These are phyloP conservation scores for Kradibia gibbosae DNA, from an alignment of 1,140 invertebrate genomes.

Conservation along the genomic window DNA sequence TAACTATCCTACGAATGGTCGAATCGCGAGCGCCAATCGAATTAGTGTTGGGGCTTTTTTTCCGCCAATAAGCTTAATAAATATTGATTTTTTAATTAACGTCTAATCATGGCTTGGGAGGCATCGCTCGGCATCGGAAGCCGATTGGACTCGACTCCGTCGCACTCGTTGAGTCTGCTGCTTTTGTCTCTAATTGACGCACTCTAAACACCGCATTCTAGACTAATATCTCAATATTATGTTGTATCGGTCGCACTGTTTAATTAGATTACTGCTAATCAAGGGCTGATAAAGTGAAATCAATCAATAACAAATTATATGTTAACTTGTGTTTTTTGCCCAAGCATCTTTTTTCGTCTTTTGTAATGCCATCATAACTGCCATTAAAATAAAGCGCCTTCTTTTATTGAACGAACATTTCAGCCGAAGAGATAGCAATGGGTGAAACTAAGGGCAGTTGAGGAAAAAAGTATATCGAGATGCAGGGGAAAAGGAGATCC, in stretches of 20 bases:
- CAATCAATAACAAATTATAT: background rate
- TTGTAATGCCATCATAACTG: background rate
- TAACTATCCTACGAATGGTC: conserved; percentile 61
- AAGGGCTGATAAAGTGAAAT: background rate
- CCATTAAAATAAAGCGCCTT: no score
- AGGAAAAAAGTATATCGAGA: conserved; percentile 1
- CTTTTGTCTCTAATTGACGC: conserved; percentile 57
- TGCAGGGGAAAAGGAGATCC: background rate
- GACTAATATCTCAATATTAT: background rate
- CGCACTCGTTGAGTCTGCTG: conserved; percentile 31
- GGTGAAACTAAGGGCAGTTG: background rate
- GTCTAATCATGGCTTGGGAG: conserved; percentile 62
- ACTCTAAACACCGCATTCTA: background rate
- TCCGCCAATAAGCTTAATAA: conserved; percentile 67
- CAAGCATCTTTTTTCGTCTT: background rate
- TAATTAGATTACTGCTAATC: conserved; percentile 39
- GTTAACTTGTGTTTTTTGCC: background rate
- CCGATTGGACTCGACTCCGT: conserved; percentile 17
- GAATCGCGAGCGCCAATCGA: conserved; percentile 60
- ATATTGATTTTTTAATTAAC: conserved; percentile 73
- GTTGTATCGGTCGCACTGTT: background rate
- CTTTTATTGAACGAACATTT: background rate
- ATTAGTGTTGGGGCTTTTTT: conserved; percentile 57
- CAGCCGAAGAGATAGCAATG: background rate
- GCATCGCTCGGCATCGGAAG: conserved; percentile 44